Conservation (phyloP, 2,797 vertebrate genomes). For the Chromis chromis region DNA sequence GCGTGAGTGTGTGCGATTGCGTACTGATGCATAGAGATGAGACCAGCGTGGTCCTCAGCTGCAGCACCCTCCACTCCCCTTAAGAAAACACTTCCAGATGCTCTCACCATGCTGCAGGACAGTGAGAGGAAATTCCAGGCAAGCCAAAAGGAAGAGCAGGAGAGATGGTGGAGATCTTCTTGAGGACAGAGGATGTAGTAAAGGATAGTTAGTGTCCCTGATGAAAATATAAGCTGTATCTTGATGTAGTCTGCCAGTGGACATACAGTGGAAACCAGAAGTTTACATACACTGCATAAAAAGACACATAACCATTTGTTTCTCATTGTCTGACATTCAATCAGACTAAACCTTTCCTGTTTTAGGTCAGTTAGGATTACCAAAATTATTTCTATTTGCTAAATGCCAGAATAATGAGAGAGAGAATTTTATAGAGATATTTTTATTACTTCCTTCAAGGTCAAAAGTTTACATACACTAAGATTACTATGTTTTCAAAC, state of each 20-base stretch:
- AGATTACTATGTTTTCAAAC: too few species aligned
- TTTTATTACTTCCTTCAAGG: too few species aligned
- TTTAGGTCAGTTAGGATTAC: too few species aligned
- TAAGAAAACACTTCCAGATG: constrained; percentile 77
- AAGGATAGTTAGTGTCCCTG: constrained; percentile 36
- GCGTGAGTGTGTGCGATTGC: background rate
- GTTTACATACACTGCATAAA: too few species aligned
- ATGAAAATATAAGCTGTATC: constrained; percentile 20
- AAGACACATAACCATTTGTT: too few species aligned
- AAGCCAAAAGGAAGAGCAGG: constrained; percentile 70
- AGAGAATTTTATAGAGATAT: too few species aligned
- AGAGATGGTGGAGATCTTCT: constrained; percentile 69
- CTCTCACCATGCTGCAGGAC: constrained; percentile 63
- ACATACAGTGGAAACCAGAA: too few species aligned
- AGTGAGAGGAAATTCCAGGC: constrained; percentile 79
- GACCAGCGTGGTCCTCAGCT: constrained; percentile 49
- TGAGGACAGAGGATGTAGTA: constrained; percentile 44
- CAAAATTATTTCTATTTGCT: too few species aligned
- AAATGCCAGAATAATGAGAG: too few species aligned
- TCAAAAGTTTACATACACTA: too few species aligned
- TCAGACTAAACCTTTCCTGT: too few species aligned
- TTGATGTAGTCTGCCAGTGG: constrained; percentile 35
- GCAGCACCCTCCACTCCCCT: constrained; percentile 42
- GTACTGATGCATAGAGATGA: constrained; percentile 27
- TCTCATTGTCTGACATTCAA: too few species aligned